Conservation (phyloP, 2,113 vertebrate genomes). For the Pantherophis guttatus region DNA sequence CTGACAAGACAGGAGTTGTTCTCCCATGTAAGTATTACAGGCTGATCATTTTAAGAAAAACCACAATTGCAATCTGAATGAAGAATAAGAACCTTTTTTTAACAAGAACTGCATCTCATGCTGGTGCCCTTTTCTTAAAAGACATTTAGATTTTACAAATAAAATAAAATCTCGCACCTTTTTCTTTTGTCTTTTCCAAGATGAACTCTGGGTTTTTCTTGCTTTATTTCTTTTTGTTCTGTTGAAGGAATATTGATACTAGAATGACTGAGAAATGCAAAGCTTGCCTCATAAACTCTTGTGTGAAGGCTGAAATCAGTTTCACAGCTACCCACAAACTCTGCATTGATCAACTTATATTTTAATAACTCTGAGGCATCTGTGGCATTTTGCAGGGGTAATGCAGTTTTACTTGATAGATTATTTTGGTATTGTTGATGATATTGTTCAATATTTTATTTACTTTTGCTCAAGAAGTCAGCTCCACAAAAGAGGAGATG, state of each 20-base stretch:
- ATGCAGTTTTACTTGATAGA: constrained; percentile 45
- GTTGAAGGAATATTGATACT: constrained; percentile 38
- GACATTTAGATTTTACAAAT: constrained; percentile 43
- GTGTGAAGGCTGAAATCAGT: constrained; percentile 55
- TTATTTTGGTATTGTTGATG: constrained; percentile 61
- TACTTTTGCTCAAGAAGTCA: constrained; percentile 44
- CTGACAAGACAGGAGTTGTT: rapidly evolving
- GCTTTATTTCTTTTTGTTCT: constrained; percentile 54
- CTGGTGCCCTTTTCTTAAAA: rapidly evolving
- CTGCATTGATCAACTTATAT: constrained; percentile 46
- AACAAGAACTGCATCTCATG: neutral
- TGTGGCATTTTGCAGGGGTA: constrained; percentile 46
- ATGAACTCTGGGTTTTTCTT: constrained; percentile 44
- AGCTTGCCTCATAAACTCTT: constrained; percentile 54
- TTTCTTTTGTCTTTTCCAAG: constrained; percentile 44
- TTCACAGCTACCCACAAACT: constrained; percentile 42
- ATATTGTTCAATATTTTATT: constrained; percentile 54
- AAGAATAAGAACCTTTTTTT: rapidly evolving
- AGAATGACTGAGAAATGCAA: constrained; percentile 62
- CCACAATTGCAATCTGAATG: neutral
- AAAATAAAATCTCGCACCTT: constrained; percentile 23
- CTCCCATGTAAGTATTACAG: neutral
- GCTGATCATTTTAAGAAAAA: constrained; percentile 36
- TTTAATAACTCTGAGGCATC: constrained; percentile 59
- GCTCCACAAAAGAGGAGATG: constrained; percentile 3